Conservation (phyloP, 2,888 invertebrate species). For the Danaus chrysippus region DNA sequence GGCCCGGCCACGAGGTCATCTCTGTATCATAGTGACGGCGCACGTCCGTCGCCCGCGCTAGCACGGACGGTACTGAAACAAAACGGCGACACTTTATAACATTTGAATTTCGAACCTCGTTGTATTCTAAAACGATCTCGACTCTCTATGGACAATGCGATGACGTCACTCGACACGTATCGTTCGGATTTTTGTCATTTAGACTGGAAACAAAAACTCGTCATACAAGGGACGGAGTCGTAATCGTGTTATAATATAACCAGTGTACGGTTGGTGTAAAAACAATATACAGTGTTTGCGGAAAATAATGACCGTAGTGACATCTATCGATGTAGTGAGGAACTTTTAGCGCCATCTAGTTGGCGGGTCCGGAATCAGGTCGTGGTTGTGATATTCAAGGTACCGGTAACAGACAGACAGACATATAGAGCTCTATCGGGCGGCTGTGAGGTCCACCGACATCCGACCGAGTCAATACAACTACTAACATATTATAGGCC, state of each 20-base stretch:
- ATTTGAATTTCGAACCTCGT: constrained; percentile 22
- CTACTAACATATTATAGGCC: constrained; percentile 34
- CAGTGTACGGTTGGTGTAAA: constrained; percentile 18
- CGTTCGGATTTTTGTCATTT: not conserved
- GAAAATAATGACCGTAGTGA: constrained; percentile 17
- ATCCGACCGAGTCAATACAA: constrained; percentile 34
- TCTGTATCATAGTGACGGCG: constrained; percentile 71
- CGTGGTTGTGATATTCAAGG: constrained; percentile 63
- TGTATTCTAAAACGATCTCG: constrained; percentile 38
- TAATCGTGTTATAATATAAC: constrained; percentile 37
- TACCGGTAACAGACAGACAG: constrained; percentile 34
- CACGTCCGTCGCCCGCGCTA: constrained; percentile 33
- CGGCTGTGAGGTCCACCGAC: constrained; percentile 51
- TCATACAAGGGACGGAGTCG: constrained; percentile 35
- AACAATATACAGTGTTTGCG: constrained; percentile 17
- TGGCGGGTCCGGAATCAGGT: constrained; percentile 44
- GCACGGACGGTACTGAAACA: constrained; percentile 31
- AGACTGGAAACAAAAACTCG: not conserved
- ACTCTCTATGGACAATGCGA: constrained; percentile 29
- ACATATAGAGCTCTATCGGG: constrained; percentile 46
- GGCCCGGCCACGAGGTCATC: constrained; percentile 69
- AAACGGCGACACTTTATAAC: constrained; percentile 22
- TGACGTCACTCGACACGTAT: constrained; percentile 30
- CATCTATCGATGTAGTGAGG: constrained; percentile 19
- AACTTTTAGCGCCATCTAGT: constrained; percentile 48